Percentiles rank a stretch among this genome's conserved stretches.
These are phyloP conservation scores for Podarcis lilfordi DNA, from an alignment of 2,797 vertebrate species.

Conservation along the genomic window DNA sequence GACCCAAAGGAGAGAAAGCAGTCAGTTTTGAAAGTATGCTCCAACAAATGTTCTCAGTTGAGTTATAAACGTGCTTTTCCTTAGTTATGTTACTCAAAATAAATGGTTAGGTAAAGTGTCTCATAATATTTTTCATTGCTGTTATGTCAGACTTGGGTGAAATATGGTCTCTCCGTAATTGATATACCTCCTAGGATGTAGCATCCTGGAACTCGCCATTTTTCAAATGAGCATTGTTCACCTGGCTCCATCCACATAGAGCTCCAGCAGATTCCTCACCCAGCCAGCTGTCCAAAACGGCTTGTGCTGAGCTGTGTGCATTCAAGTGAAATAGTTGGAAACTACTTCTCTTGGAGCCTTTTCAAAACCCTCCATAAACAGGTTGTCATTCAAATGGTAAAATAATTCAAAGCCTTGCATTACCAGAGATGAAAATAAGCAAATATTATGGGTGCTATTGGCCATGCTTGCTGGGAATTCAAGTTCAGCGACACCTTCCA, in stretches of 20 bases:
- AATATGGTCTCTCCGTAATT: background rate
- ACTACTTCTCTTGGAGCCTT: background rate
- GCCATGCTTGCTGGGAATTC: too few species aligned
- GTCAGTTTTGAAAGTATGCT: background rate
- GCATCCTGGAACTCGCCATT: background rate
- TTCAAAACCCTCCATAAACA: background rate
- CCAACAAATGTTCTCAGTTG: background rate
- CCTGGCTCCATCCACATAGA: background rate
- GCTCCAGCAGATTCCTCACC: background rate
- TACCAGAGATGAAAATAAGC: background rate
- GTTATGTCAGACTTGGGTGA: background rate
- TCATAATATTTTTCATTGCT: background rate
- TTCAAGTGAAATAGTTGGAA: background rate
- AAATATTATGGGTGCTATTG: background rate
- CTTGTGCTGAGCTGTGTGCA: background rate
- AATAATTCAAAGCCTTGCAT: background rate
- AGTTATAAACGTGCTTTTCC: background rate
- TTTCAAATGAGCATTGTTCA: background rate
- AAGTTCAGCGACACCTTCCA: too few species aligned
- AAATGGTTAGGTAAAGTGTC: background rate
- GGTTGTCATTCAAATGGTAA: background rate
- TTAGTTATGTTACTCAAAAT: background rate
- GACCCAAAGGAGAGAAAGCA: background rate
- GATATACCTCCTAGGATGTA: background rate
- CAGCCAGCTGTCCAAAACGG: background rate